Base-by-base conservation (phyloP, 1,140 invertebrate genomes). In the Branchinecta lindahli region DNA sequence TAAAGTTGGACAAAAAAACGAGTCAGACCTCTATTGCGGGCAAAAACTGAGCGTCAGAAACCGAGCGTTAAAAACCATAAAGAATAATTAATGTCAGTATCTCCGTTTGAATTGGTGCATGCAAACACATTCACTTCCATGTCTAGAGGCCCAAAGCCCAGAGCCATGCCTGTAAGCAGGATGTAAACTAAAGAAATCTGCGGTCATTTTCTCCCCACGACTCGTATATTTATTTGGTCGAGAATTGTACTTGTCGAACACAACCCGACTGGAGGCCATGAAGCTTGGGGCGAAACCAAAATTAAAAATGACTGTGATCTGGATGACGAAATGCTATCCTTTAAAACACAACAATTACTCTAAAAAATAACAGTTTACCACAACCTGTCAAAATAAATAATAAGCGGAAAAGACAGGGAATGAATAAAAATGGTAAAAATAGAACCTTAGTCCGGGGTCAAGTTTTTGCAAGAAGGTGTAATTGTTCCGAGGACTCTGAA, bases 71-170 rank as follows among this genome's bases (percentile, higher is more conserved):
- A 15, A 20, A 61, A 20, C 18, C 12, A 61, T 61, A 61, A 61
- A 61, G 52, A 61, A 61, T 61, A 61, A 61, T 61, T 61, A 61
- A 61, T 61, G 52, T 61, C 52, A 61, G 52, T 61, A 61, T 61
- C 52, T 61, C 18, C 18, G 18, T 61, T 61, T 61, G 52, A 61
- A 61, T 15, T 61, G 52, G 52, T 61, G 52, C 52, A 61, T 61
- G 52, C 52, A 61, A 61, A 61, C 52, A 61, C 52, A 6, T 61
- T 61, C 52, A 61, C 52, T 61, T 61, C 52, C 52, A 61, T 61
- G 18, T 61, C 52, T 61, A 15, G 6, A 61, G 52, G 52, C 52
- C 18, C 18, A 12, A 20, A 61, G 52, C 52, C 52, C 52, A 12
- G 52, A 61, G 52, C 12, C 52, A 61, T 61, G 52, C 52, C 52